These are phyloP conservation scores for Gisinianus flammeolus DNA, from an alignment of 2,888 invertebrate genomes.

Conservation along the genomic window DNA sequence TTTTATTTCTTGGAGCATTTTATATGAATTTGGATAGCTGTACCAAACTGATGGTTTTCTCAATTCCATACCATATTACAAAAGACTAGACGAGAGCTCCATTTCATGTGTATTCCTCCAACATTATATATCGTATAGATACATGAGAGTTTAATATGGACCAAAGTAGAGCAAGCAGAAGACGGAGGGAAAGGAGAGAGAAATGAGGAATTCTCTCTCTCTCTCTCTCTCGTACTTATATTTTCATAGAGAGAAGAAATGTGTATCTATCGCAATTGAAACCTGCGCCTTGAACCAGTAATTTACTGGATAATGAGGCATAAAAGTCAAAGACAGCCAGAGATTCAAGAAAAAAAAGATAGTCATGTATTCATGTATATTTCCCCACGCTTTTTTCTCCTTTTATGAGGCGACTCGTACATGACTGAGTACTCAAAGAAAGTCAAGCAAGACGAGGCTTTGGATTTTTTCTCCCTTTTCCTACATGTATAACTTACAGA, in stretches of 20 bases:
- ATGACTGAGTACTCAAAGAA: slow-evolving; percentile 12
- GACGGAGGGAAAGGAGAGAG: neutral
- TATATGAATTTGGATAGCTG: too few relatives aligned
- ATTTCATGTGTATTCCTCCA: too few relatives aligned
- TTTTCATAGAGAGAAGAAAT: slow-evolving; percentile 26
- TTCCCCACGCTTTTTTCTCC: neutral
- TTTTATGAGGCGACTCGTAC: neutral
- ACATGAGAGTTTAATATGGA: too few relatives aligned
- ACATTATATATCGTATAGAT: too few relatives aligned
- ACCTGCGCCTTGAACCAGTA: slow-evolving; percentile 36
- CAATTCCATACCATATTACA: too few relatives aligned
- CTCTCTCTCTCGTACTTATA: neutral
- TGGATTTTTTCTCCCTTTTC: neutral
- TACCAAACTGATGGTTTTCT: too few relatives aligned
- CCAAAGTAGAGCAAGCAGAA: too few relatives aligned
- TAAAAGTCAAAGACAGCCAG: slow-evolving; percentile 38
- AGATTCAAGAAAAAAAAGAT: slow-evolving; percentile 23
- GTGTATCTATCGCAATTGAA: slow-evolving; percentile 33
- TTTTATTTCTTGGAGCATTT: neutral
- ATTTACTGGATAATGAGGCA: slow-evolving; percentile 39
- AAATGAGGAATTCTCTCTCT: neutral
- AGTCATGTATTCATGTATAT: neutral
- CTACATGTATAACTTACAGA: neutral
- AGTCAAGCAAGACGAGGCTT: neutral
- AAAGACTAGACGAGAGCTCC: too few relatives aligned